Percentiles rank a stretch among this genome's conserved stretches.
Evolutionary conservation across 30 jellyfish, hydroid and myxozoan genomes (phyloP).

Genomic region (Mastigias papua): DNA sequence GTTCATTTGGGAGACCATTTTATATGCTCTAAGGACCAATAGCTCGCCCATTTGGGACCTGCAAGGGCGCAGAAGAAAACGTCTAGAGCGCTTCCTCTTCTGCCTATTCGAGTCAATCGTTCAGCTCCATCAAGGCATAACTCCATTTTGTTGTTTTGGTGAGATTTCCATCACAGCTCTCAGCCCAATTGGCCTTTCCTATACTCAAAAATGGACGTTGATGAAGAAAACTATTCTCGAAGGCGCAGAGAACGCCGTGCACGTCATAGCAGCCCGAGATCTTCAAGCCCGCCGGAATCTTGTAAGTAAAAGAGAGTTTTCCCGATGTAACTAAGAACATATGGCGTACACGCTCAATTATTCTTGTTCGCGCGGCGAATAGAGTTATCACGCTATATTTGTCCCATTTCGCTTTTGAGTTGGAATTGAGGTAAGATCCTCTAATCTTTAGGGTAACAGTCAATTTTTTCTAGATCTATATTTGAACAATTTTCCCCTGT

Average conservation of each 20-base stretch:
- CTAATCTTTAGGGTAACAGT: too few species aligned
- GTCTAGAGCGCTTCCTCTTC: neutral
- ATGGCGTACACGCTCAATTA: neutral
- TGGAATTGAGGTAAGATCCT: neutral
- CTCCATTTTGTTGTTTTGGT: neutral
- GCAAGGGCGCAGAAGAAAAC: neutral
- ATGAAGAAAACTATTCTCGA: conserved; percentile 43
- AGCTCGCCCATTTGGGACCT: neutral
- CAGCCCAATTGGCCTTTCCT: neutral
- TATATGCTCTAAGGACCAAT: neutral
- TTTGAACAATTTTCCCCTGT: too few species aligned
- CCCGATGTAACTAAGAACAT: neutral
- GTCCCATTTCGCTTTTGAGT: neutral
- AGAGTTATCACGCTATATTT: neutral
- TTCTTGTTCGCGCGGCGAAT: neutral
- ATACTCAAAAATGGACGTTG: conserved; percentile 29
- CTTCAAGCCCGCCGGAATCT: conserved; percentile 46
- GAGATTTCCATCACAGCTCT: neutral
- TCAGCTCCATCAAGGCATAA: neutral
- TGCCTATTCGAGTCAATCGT: neutral
- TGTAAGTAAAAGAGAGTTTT: neutral
- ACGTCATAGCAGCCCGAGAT: conserved; percentile 50
- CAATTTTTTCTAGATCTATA: too few species aligned
- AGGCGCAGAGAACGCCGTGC: conserved; percentile 70
- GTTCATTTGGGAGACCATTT: neutral